A percentile compares a stretch with the other conserved stretches of the same genome.
These are phyloP conservation scores for Taurulus bubalis DNA, from an alignment of 2,113 vertebrate genomes.

Conservation along the genomic window DNA sequence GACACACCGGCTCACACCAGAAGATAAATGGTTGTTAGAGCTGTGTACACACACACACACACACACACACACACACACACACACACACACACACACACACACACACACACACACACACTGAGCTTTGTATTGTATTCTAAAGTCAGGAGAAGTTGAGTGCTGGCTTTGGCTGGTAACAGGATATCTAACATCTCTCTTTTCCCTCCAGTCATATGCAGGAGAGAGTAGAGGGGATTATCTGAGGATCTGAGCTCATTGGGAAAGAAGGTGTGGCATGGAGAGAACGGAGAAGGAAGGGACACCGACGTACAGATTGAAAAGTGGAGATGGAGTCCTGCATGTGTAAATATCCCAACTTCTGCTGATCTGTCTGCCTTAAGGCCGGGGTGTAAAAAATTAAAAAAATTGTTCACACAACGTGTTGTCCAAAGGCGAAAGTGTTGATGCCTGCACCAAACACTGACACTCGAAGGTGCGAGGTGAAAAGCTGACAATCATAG, in stretches of 20 bases:
- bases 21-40: constrained; percentile 26
- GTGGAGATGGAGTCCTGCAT: constrained; percentile 6
- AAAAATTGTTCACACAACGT: background rate
- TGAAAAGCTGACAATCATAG: background rate
- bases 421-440: background rate
- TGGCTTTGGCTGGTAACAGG: constrained; percentile 31
- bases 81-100: background rate
- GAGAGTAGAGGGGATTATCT: background rate
- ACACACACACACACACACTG: background rate
- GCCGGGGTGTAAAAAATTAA: background rate
- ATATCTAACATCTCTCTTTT: constrained; percentile 53
- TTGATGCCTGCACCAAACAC: background rate
- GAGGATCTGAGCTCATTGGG: constrained; percentile 1
- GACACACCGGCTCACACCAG: constrained; percentile 20
- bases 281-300: constrained; percentile 8
- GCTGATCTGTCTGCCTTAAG: background rate
- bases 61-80: background rate
- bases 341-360: background rate
- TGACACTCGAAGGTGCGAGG: background rate
- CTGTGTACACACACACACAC: background rate
- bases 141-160: constrained; percentile 4
- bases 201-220: constrained; percentile 21
- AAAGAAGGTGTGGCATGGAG: constrained; percentile 8
- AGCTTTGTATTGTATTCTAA: background rate
- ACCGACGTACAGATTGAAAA: constrained; percentile 9